Conservation (phyloP, 2,888 invertebrate genomes). For the Epistrophella euchroma region DNA sequence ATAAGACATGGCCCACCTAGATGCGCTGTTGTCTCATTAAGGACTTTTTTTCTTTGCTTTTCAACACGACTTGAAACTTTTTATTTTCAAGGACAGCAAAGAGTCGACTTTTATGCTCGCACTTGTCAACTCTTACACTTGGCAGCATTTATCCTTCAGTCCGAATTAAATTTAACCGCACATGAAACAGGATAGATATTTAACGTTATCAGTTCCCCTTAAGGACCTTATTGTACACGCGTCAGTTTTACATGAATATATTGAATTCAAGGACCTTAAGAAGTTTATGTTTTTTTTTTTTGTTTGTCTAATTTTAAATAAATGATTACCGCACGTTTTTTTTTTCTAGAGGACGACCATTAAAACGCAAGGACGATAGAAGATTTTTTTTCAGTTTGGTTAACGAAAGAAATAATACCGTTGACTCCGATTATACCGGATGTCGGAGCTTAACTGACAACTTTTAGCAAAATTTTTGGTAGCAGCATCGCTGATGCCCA, state of each 20-base stretch:
- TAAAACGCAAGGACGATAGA: constrained; percentile 58
- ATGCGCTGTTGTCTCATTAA: constrained; percentile 38
- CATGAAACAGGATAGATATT: not conserved
- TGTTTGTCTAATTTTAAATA: not conserved
- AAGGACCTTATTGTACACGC: not conserved
- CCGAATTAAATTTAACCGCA: constrained; percentile 24
- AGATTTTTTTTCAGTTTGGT: constrained; percentile 11
- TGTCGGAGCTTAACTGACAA: constrained; percentile 76
- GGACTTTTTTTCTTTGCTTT: constrained; percentile 24
- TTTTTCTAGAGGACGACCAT: constrained; percentile 51
- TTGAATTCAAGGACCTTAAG: not conserved
- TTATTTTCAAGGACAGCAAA: constrained; percentile 43
- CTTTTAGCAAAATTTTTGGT: constrained; percentile 61
- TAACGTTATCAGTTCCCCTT: constrained; percentile 27
- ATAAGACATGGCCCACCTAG: not conserved
- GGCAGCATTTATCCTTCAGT: constrained; percentile 29
- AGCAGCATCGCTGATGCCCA: constrained; percentile 63
- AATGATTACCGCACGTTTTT: constrained; percentile 25
- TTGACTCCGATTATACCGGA: constrained; percentile 73
- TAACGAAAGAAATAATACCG: constrained; percentile 56
- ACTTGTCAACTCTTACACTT: constrained; percentile 36
- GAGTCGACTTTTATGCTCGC: constrained; percentile 35
- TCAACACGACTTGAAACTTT: constrained; percentile 28
- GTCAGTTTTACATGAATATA: not conserved
- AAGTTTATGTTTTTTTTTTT: not conserved